A percentile compares a stretch with the other conserved stretches of the same genome.
These are phyloP conservation scores for Coracias cyanogaster DNA, from an alignment of 2,797 vertebrate genomes.

Conservation along the genomic window DNA sequence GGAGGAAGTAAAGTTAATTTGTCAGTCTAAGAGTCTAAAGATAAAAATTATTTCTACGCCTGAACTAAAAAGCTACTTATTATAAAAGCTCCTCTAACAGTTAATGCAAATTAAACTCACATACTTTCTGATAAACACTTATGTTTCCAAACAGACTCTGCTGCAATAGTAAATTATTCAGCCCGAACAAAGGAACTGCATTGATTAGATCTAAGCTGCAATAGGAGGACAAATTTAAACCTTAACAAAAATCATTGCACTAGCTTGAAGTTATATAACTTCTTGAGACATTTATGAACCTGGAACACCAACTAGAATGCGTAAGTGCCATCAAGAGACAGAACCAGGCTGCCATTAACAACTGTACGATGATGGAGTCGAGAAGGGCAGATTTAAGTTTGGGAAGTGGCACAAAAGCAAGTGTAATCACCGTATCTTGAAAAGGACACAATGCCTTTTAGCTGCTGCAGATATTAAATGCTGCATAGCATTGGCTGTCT, in stretches of 20 bases:
- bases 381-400: background rate
- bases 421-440: background rate
- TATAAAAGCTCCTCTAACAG: background rate
- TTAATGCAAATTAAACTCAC: background rate
- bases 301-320: background rate
- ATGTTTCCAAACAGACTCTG: background rate
- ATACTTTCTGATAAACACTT: background rate
- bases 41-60: background rate
- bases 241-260: background rate
- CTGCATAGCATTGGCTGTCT: background rate
- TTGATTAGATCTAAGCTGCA: background rate
- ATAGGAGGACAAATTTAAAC: background rate
- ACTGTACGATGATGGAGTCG: background rate
- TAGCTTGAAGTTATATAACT: background rate
- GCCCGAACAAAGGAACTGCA: background rate
- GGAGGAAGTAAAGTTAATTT: background rate
- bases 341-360: background rate
- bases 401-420: background rate
- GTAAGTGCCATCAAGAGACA: background rate
- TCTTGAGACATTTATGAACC: background rate
- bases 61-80: background rate
- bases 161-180: background rate
- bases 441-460: background rate
- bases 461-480: background rate
- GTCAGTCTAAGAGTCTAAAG: background rate